Evolutionary conservation across 2,797 vertebrate genomes (phyloP), one percentile per base, ranked within the genome.

Genomic region (Acanthis flammea): DNA sequence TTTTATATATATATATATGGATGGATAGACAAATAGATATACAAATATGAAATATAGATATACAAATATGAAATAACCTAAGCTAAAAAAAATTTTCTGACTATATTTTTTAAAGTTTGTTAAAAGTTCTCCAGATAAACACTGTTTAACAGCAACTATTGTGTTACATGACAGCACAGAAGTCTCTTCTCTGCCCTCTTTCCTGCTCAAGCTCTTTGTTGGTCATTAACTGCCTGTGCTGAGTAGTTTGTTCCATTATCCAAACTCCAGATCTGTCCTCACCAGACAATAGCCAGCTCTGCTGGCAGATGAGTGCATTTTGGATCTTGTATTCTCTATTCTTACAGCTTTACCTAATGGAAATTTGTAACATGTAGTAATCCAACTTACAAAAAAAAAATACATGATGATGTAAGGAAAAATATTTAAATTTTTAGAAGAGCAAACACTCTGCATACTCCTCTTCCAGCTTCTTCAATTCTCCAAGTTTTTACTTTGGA

Each of bases 231-330:
- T 50, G 86, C 61, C 58, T 10, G 3, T 48, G 70, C 78, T 90
- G 82, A 92, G 78, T 77, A 92, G 44, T 58, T 94, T 60, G 76
- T 86, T 94, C 92, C 85, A 83, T 83, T 91, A 94, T 86, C 76
- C 91, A 66, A 75, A 58, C 61, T 86, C 62, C 82, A 88, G 61
- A 86, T 88, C 94, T 92, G 79, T 88, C 70, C 76, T 92, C 73
- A 66, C 30, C n/a, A 78, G 87, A 96, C 82, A 91, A 92, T 60
- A 90, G 73, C 62, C 91, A 96, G 76, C 82, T 88, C 47, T 27
- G 66, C 42, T 92, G 87, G 87, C 82, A 90, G 79, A 90, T 68
- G 82, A 88, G 51, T 58, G 27, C 44, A 24, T 68, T 91, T 83
- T 54, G 79, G 37, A 58, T 80, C 42, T 88, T 51, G 9, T 27